These are phyloP conservation scores for Dendropsophus ebraccatus DNA, from an alignment of 2,113 vertebrate species.

Conservation along the genomic window DNA sequence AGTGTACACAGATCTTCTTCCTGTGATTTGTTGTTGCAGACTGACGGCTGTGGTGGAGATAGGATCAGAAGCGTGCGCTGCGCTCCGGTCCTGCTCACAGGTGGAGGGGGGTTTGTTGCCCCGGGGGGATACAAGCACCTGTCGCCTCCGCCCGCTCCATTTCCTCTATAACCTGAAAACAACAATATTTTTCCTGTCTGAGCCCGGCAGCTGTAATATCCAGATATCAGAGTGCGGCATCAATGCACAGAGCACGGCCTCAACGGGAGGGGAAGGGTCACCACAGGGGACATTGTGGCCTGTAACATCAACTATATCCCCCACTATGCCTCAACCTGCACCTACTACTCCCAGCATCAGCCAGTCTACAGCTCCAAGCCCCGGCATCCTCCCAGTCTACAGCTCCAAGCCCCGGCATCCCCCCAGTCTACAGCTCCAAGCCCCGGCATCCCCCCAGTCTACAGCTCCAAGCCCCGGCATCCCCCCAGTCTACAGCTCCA, in stretches of 20 bases:
- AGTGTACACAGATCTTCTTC: neutral
- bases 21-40: neutral
- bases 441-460: no score
- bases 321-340: neutral
- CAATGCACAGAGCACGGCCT: no score
- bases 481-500: no score
- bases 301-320: no score
- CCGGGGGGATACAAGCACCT: neutral
- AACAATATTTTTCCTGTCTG: conserved; percentile 4
- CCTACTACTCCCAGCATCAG: neutral
- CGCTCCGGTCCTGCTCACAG: neutral
- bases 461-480: no score
- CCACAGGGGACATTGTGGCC: no score
- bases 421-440: no score
- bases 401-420: no score
- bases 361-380: no score
- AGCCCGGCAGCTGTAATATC: neutral
- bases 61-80: neutral
- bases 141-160: neutral
- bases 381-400: no score
- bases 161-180: conserved; percentile 31
- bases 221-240: no score
- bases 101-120: neutral
- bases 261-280: no score
- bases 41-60: neutral